Percentiles rank a stretch among this genome's conserved stretches.
Evolutionary conservation across 2,888 invertebrate species (phyloP).

Genomic region (Baccha elongata): DNA sequence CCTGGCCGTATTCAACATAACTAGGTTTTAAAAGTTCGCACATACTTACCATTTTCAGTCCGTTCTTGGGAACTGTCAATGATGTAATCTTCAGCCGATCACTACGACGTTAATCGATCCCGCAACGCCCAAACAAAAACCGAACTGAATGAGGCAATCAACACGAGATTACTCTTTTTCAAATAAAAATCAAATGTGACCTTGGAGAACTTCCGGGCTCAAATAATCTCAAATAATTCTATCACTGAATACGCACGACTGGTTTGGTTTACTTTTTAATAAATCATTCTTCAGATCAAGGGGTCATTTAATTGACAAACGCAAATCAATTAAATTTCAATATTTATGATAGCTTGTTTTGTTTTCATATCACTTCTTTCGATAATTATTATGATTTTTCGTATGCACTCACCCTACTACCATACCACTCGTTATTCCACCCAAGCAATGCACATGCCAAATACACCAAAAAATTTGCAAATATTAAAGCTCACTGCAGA

Average conservation of each 20-base stretch:
- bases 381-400: slow-evolving; percentile 13
- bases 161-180: not conserved
- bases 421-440: slow-evolving; percentile 13
- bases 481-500: slow-evolving; percentile 28
- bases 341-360: slow-evolving; percentile 38
- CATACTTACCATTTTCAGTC: slow-evolving; percentile 40
- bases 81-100: slow-evolving; percentile 55
- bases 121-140: slow-evolving; percentile 17
- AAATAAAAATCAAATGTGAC: not conserved
- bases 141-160: slow-evolving; percentile 9
- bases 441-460: slow-evolving; percentile 29
- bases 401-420: slow-evolving; percentile 36
- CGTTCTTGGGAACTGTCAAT: slow-evolving; percentile 36
- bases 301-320: slow-evolving; percentile 3
- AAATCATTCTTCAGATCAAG: slow-evolving; percentile 3
- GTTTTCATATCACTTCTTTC: slow-evolving; percentile 43
- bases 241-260: slow-evolving; percentile 16
- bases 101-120: slow-evolving; percentile 41
- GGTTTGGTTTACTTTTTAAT: not conserved
- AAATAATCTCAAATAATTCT: not conserved
- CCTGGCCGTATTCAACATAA: no score
- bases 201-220: slow-evolving; percentile 48
- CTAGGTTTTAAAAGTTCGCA: no score
- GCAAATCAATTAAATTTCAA: not conserved
- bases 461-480: slow-evolving; percentile 33